Conservation (phyloP, 2,888 invertebrate species). For the Didymodactylos carnosus region DNA sequence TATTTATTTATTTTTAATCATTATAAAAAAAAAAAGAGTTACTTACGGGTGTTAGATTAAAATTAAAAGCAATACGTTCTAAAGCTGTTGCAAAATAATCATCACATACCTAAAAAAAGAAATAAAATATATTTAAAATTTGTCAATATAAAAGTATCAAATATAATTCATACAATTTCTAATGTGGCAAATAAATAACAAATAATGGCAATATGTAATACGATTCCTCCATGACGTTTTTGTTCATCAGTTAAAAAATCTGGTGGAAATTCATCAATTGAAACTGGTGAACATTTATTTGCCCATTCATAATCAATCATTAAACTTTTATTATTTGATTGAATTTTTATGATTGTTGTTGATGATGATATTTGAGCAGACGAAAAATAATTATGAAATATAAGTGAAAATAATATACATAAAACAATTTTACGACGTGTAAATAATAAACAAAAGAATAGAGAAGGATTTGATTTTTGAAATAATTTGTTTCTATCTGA, state of each 20-base stretch:
- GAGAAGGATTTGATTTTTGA: too few species aligned
- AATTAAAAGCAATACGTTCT: constrained; percentile 17
- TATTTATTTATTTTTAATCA: not conserved
- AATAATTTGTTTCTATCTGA: too few species aligned
- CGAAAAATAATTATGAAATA: too few species aligned
- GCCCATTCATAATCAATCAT: not conserved
- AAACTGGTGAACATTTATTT: not conserved
- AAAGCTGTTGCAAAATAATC: constrained; percentile 54
- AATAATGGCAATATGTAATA: constrained; percentile 56
- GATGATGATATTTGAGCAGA: not conserved
- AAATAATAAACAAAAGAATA: too few species aligned
- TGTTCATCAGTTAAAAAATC: constrained; percentile 2
- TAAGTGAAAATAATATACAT: not conserved
- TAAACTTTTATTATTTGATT: not conserved
- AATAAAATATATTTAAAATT: too few species aligned
- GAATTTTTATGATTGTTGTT: not conserved
- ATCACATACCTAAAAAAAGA: too few species aligned
- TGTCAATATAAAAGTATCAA: too few species aligned
- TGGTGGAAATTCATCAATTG: constrained; percentile 6
- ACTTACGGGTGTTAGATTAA: constrained; percentile 17
- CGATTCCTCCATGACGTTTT: constrained; percentile 45
- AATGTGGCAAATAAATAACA: constrained; percentile 59
- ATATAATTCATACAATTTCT: too few species aligned
- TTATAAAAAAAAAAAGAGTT: not conserved
- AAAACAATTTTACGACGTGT: not conserved